These are phyloP conservation scores for Chelonia mydas DNA, from an alignment of 2,797 vertebrate species.

Conservation along the genomic window DNA sequence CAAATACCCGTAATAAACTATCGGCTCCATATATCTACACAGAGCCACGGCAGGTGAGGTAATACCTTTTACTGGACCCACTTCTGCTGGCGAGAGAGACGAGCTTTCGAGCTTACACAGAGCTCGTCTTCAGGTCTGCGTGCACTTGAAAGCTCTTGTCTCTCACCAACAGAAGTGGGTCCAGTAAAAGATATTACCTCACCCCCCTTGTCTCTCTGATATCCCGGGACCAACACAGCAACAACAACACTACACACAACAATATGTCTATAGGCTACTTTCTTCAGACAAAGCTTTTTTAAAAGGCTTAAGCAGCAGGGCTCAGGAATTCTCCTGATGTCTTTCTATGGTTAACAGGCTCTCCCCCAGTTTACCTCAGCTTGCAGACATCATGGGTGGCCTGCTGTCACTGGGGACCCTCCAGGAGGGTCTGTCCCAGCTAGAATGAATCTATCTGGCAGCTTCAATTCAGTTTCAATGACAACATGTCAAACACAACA, in stretches of 20 bases:
- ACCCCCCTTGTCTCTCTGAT: background rate
- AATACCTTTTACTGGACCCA: background rate
- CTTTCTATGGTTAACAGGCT: background rate
- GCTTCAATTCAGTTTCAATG: background rate
- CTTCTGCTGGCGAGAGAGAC: background rate
- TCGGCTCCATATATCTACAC: background rate
- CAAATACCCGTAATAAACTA: background rate
- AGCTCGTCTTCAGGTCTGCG: background rate
- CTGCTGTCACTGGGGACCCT: background rate
- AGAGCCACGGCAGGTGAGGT: background rate
- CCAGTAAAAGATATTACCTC: background rate
- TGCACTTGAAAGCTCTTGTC: background rate
- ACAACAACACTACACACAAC: background rate
- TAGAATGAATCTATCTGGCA: background rate
- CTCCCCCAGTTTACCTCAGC: background rate
- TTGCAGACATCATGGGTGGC: no score
- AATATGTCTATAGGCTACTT: background rate
- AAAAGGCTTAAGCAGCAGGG: background rate
- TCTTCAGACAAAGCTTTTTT: background rate
- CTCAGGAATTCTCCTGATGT: background rate
- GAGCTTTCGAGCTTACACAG: background rate
- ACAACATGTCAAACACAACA: accelerated
- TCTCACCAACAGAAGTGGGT: background rate
- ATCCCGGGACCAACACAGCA: background rate
- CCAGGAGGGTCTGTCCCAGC: background rate